Conservation (phyloP, 2,113 vertebrate genomes). For the Tor tambroides region DNA sequence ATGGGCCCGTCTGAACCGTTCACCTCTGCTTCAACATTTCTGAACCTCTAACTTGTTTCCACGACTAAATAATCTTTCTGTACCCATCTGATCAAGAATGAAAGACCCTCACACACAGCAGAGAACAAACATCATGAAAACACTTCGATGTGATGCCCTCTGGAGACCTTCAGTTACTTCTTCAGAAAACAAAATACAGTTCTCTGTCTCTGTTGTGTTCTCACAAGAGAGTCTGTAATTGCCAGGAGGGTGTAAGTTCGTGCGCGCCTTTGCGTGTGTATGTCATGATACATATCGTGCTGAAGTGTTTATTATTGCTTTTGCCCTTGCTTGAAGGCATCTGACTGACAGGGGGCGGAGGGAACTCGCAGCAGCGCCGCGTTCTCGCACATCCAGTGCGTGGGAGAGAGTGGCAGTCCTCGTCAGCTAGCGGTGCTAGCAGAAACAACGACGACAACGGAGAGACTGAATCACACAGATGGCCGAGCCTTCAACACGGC, state of each 20-base stretch:
- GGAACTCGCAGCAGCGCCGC: conserved; percentile 23
- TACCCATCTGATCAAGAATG: conserved; percentile 14
- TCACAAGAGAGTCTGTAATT: conserved; percentile 63
- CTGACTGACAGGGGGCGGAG: conserved; percentile 53
- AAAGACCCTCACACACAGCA: conserved; percentile 27
- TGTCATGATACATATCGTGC: conserved; percentile 55
- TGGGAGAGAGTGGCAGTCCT: conserved; percentile 25
- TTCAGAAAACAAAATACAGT: conserved; percentile 56
- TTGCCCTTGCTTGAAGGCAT: conserved; percentile 70
- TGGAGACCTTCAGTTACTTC: conserved; percentile 57
- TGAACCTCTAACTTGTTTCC: neutral
- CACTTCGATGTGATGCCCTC: conserved; percentile 42
- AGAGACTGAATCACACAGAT: conserved; percentile 64
- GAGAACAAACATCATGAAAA: neutral
- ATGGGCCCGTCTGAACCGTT: neutral
- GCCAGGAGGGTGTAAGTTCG: conserved; percentile 56
- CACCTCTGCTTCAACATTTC: conserved; percentile 14
- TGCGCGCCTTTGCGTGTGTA: neutral
- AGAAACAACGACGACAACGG: conserved; percentile 18
- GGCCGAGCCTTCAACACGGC: conserved; percentile 62
- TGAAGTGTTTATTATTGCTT: conserved; percentile 63
- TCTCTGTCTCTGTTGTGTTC: conserved; percentile 58
- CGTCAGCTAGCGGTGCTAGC: neutral
- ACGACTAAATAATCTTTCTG: neutral
- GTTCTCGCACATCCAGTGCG: conserved; percentile 63